Conservation (phyloP, 2,888 invertebrate genomes). For the Himalopsyche japonica region DNA sequence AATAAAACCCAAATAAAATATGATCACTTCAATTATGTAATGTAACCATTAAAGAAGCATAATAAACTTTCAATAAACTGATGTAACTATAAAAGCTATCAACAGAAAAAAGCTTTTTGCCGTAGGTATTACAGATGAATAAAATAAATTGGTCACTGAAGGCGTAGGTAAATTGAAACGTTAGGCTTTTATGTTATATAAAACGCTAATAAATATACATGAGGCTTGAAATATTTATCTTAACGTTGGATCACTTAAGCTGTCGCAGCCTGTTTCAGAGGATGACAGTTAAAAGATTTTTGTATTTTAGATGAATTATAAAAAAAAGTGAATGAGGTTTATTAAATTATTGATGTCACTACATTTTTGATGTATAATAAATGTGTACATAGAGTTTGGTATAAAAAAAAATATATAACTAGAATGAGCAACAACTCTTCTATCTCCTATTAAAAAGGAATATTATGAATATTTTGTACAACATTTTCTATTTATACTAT, state of each 20-base stretch:
- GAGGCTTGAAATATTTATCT: background rate
- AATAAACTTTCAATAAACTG: background rate
- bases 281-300: background rate
- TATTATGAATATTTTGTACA: too few species aligned
- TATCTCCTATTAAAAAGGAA: too few species aligned
- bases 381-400: too few species aligned
- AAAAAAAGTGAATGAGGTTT: background rate
- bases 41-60: background rate
- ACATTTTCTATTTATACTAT: too few species aligned
- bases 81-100: background rate
- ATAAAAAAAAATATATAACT: too few species aligned
- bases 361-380: too few species aligned
- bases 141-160: background rate
- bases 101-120: background rate
- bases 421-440: too few species aligned
- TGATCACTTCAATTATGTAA: background rate
- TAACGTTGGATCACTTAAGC: background rate
- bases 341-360: too few species aligned
- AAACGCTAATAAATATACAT: background rate
- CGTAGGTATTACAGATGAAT: background rate
- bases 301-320: background rate
- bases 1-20: background rate
- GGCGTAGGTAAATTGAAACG: background rate
- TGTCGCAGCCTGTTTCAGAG: background rate
- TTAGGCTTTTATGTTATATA: background rate